Evolutionary conservation across 2,113 vertebrate genomes (phyloP).

Genomic region (Microcebus ravelobensis): DNA sequence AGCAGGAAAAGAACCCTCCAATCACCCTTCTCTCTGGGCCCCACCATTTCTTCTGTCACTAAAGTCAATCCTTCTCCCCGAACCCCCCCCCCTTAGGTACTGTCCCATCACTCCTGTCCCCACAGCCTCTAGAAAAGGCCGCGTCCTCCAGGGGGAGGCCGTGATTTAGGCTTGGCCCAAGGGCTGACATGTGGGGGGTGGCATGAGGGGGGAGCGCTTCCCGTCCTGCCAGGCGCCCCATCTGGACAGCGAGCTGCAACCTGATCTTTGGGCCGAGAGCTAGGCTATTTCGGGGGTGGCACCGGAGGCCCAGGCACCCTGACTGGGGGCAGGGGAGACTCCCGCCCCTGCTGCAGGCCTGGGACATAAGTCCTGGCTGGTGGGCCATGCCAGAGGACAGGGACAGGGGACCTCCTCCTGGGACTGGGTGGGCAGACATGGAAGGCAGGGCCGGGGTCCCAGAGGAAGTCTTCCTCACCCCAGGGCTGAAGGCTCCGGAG

Average conservation of each 20-base stretch:
- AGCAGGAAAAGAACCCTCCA: background rate
- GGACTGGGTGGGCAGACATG: background rate
- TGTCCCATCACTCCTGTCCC: background rate
- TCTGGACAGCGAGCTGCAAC: constrained; percentile 69
- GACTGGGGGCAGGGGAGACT: constrained; percentile 55
- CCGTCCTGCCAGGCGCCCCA: constrained; percentile 57
- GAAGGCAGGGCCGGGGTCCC: background rate
- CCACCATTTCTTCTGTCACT: background rate
- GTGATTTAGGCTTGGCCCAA: constrained; percentile 28
- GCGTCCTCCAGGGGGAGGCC: background rate
- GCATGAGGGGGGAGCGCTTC: background rate
- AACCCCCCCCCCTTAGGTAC: too few relatives aligned
- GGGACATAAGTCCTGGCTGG: background rate
- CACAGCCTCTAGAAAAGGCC: constrained; percentile 1
- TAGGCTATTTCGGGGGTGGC: constrained; percentile 78
- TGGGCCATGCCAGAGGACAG: background rate
- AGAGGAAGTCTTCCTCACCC: background rate
- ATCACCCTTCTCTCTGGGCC: background rate
- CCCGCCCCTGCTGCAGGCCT: background rate
- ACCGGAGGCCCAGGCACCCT: constrained; percentile 62
- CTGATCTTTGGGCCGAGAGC: constrained; percentile 64
- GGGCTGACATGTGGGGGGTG: background rate
- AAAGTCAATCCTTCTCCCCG: background rate
- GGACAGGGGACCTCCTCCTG: background rate
- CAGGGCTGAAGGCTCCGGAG: background rate